These are phyloP conservation scores for Actias luna DNA, from an alignment of 2,888 invertebrate species.

Conservation along the genomic window DNA sequence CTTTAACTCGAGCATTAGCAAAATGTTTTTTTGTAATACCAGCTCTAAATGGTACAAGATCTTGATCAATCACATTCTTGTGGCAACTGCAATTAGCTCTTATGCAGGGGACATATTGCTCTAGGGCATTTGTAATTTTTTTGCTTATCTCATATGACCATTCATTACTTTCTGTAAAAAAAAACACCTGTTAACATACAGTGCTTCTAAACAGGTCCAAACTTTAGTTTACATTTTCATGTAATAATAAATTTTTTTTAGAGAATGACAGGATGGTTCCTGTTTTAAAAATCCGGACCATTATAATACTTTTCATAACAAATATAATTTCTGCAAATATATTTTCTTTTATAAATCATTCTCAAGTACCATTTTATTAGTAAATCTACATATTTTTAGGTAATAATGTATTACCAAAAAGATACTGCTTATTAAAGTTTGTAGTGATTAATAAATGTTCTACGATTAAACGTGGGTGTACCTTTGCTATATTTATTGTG, in stretches of 20 bases:
- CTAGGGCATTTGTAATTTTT: conserved; percentile 74
- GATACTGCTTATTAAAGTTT: neutral
- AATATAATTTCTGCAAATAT: too few relatives aligned
- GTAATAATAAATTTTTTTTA: neutral
- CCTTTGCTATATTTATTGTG: conserved; percentile 44
- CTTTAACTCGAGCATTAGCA: conserved; percentile 74
- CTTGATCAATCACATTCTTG: conserved; percentile 83
- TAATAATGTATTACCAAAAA: neutral
- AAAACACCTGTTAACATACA: too few relatives aligned
- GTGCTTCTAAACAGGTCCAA: too few relatives aligned
- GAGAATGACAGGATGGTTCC: neutral
- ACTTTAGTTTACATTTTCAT: too few relatives aligned
- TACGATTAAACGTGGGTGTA: conserved; percentile 18
- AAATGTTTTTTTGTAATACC: conserved; percentile 88
- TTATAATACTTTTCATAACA: too few relatives aligned
- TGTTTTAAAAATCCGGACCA: too few relatives aligned
- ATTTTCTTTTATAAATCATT: too few relatives aligned
- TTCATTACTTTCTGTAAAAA: conserved; percentile 71
- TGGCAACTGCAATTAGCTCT: conserved; percentile 84
- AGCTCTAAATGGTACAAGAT: conserved; percentile 85
- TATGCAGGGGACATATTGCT: conserved; percentile 80
- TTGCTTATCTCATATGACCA: conserved; percentile 61
- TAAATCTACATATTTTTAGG: neutral
- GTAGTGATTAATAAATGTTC: too few relatives aligned
- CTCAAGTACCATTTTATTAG: too few relatives aligned